These are phyloP conservation scores for Strigamia transsilvanica DNA, from an alignment of 2,888 invertebrate genomes.

Conservation along the genomic window DNA sequence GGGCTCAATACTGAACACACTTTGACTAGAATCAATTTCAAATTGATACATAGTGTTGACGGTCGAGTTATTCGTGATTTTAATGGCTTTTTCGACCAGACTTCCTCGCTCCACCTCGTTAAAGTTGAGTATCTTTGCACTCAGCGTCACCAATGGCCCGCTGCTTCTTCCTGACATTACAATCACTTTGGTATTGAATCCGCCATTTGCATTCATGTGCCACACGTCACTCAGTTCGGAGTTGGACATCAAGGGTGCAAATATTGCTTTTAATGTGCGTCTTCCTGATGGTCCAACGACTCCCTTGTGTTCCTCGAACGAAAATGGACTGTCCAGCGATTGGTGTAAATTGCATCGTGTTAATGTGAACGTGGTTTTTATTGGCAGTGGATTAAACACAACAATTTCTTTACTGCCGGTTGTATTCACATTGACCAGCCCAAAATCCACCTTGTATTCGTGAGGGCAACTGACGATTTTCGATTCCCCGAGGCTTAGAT, in stretches of 20 bases:
- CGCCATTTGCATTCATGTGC: neutral
- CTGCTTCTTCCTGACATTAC: neutral
- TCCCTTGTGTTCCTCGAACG: neutral
- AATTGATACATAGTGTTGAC: constrained; percentile 18
- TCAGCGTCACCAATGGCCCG: neutral
- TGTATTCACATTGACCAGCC: neutral
- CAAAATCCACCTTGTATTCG: neutral
- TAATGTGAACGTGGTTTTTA: neutral
- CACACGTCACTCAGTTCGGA: neutral
- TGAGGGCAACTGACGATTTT: neutral
- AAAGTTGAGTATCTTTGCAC: neutral
- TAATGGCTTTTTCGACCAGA: neutral
- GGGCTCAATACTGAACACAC: neutral
- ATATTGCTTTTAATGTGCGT: neutral
- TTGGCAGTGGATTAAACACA: neutral
- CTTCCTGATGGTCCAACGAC: neutral
- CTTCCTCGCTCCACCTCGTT: neutral
- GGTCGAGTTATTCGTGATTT: neutral
- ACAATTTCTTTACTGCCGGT: neutral
- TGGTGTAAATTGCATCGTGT: neutral
- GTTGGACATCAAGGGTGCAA: neutral
- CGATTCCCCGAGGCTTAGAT: neutral
- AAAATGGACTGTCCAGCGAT: neutral
- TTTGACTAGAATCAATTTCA: neutral
- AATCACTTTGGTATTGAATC: constrained; percentile 1